Evolutionary conservation across 2,888 invertebrate genomes (phyloP), one percentile per base, ranked within the genome.

Genomic region (Morpho deidamia): DNA sequence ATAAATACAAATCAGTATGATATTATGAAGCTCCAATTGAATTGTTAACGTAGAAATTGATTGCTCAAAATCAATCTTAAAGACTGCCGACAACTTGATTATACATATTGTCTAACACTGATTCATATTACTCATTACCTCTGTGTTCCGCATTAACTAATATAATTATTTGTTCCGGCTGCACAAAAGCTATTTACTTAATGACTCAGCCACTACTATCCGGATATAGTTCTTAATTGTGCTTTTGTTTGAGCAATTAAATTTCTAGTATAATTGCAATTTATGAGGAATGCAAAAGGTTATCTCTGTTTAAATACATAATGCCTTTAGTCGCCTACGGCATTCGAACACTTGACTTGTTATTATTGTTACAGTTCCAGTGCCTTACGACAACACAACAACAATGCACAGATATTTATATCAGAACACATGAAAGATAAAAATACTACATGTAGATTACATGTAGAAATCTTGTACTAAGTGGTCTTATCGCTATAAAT

Each of bases 111-210:
- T 48, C 11, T 48, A 40, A 48, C 33, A 11, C 32, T 40, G 48
- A 40, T 34, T 41, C 40, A 53, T 35, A 45, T 9, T 9, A 33
- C 33, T 32, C 40, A 38, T 35, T 45, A 23, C n/a, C 10, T 11
- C 37, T 11, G 41, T 37, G 40, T 54, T 53, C 51, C 33, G 46
- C 41, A 41, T 52, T 37, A 50, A 23, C 37, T 49, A 42, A 51
- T 32, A 51, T 38, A 51, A 32, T 33, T 39, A 34, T 43, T 37
- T 33, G 53, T 53, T 53, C 53, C 53, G 53, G 47, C 42, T 52
- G 34, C 12, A 37, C 38, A 11, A 47, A 52, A 43, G 37, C 42
- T 38, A 38, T 34, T 44, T 47, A 33, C 32, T 46, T 47, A 41
- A 53, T 42, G 42, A 53, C 12, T 47, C 37, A 23, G 23, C 23